Conservation (phyloP, 2,113 vertebrate genomes). For the Okapia johnstoni region DNA sequence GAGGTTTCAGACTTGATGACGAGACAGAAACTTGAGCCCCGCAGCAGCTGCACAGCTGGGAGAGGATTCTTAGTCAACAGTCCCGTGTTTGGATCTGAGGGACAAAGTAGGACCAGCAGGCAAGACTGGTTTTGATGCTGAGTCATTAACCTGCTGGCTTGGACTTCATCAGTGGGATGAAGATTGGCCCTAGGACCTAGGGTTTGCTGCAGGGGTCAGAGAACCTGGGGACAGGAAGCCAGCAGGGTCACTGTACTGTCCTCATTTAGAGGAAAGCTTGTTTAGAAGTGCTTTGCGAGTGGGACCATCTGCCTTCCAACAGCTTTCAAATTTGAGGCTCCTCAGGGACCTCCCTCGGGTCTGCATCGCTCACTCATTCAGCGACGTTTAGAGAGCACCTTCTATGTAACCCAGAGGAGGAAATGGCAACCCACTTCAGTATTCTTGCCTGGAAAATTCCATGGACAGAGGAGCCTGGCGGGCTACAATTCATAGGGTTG, state of each 20-base stretch:
- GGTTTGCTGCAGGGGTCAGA: not conserved
- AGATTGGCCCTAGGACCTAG: not conserved
- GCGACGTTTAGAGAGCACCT: not conserved
- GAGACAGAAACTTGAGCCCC: not conserved
- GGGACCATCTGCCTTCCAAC: not conserved
- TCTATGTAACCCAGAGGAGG: not conserved
- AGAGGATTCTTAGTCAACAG: not conserved
- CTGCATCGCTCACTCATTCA: not conserved
- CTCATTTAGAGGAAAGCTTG: not conserved
- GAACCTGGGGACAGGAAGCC: not conserved
- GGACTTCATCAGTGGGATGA: not conserved
- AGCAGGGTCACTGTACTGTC: not conserved
- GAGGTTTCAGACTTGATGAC: not conserved
- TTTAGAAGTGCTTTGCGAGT: not conserved
- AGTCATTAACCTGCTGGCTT: not conserved
- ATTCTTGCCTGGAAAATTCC: not conserved
- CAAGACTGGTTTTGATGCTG: not conserved
- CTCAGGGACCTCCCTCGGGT: not conserved
- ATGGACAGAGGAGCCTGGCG: not conserved
- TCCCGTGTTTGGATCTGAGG: not conserved
- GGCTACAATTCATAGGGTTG: not conserved
- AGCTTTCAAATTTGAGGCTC: not conserved
- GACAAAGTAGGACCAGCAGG: not conserved
- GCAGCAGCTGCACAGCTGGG: rapidly evolving
- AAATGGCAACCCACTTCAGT: not conserved